These are phyloP conservation scores for Drosophila pectinifera DNA, from an alignment of 1,140 invertebrate genomes.

Conservation along the genomic window DNA sequence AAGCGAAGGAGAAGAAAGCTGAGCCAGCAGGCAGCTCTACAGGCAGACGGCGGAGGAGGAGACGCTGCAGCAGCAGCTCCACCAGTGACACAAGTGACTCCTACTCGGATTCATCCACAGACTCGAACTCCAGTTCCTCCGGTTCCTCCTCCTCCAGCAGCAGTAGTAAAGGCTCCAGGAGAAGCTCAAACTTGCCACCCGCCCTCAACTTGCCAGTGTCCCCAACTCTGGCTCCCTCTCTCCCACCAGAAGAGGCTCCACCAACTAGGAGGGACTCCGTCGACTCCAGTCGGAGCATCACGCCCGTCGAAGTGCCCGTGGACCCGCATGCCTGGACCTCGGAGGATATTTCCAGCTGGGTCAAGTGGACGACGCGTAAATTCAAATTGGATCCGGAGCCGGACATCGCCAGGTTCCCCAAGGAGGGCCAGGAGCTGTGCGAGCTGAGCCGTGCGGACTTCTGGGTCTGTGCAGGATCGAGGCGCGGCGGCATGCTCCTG, in stretches of 20 bases:
- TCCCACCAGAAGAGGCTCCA: conserved; percentile 10
- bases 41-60: conserved; percentile 16
- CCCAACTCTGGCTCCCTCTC: neutral
- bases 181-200: conserved; percentile 10
- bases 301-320: conserved; percentile 79
- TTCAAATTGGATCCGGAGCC: conserved; percentile 87
- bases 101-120: conserved; percentile 20
- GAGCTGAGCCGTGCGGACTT: conserved; percentile 86
- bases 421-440: conserved; percentile 87
- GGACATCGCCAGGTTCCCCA: conserved; percentile 86
- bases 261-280: conserved; percentile 21
- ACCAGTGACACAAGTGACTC: conserved; percentile 44
- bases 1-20: conserved; percentile 44
- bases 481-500: conserved; percentile 85
- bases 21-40: neutral
- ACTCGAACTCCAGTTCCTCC: conserved; percentile 13
- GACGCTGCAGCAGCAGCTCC: conserved; percentile 51
- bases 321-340: conserved; percentile 89
- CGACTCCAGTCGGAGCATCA: conserved; percentile 16
- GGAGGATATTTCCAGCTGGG: conserved; percentile 88
- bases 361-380: conserved; percentile 88
- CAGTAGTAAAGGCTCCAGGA: conserved; percentile 2
- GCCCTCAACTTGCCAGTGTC: conserved; percentile 12
- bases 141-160: conserved; percentile 1
- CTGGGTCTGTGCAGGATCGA: conserved; percentile 85